Base-by-base conservation (phyloP, 2,113 vertebrate genomes). In the Macroglossus sobrinus region DNA sequence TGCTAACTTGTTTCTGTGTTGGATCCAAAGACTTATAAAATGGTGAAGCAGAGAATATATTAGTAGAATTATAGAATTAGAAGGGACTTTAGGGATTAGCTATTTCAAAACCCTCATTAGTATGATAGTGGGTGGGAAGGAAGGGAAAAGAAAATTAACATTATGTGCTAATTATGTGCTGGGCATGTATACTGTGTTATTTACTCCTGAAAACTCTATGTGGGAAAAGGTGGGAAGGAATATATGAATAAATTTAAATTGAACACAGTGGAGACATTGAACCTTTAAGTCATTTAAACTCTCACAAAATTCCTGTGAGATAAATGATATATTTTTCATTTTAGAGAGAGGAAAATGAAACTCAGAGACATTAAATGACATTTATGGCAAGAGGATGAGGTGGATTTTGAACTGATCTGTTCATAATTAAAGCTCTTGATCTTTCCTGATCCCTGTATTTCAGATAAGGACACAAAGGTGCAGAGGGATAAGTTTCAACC, bases 71-170 rank as follows among this genome's bases (percentile, higher is more conserved):
- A 59, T 43, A 75, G 68, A 81, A 80, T 91, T 94, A 87, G 55
- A 96, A 88, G 40, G 47, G 40, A 92, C 86, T 95, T 96, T 28
- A 89, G 75, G 43, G 33, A 76, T 95, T 87, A 80, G 19, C 22
- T 94, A 69, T 75, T 81, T 71, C 3, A 95, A 95, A 96, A 79
- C n/a, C 7, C 2, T 96, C 35, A 89, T 93, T 84, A 69, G 81
- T 43, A 75, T 87, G n/a, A 75, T 68, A 24, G 38, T 85, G 55
- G 28, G 9, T 89, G n/a, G 47, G 43, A 55, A 79, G 30, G 63
- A n/a, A 95, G 7, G 35, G 21, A 64, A 84, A 89, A 69, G 35
- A 55, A 88, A 85, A 57, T 14, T 2, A 50, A 81, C 28, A 61
- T 76, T 87, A 81, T 88, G 16, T 69, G 45, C 45, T 90, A 38